A percentile compares a stretch with the other conserved stretches of the same genome.
Evolutionary conservation across 2,113 vertebrate genomes (phyloP).

Genomic region (Rhinolophus sinicus): DNA sequence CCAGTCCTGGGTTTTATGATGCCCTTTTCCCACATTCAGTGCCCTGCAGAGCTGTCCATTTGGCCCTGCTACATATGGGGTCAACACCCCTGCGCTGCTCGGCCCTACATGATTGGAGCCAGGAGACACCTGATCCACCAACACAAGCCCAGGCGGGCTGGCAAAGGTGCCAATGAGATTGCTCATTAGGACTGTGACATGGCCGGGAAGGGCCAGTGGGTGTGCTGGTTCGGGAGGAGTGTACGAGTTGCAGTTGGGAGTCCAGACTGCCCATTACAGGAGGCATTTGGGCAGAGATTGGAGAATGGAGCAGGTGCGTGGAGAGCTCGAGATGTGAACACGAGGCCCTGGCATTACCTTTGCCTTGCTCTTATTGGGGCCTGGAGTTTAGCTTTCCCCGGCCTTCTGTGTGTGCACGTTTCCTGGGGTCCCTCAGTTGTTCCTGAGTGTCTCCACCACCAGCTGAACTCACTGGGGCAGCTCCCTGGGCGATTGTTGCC

Average conservation of each 20-base stretch:
- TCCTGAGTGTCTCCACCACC: background rate
- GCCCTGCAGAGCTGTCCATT: background rate
- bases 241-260: accelerated
- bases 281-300: background rate
- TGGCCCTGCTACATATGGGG: background rate
- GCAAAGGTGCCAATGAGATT: background rate
- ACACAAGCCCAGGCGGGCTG: background rate
- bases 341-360: too few relatives aligned
- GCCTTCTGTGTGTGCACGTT: background rate
- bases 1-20: background rate
- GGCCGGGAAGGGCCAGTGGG: background rate
- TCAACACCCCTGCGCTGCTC: background rate
- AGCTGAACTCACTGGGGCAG: background rate
- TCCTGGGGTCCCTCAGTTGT: background rate
- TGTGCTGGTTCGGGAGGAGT: background rate
- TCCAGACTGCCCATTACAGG: background rate
- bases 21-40: background rate
- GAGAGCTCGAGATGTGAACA: background rate
- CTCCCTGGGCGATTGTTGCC: too few relatives aligned
- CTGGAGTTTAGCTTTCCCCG: background rate
- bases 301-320: accelerated
- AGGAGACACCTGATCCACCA: background rate
- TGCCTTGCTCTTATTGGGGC: background rate
- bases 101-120: background rate
- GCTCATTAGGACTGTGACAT: background rate